A percentile compares a stretch with the other conserved stretches of the same genome.
Evolutionary conservation across 2,888 invertebrate genomes (phyloP).

Genomic region (Disparrhopalites patrizii): DNA sequence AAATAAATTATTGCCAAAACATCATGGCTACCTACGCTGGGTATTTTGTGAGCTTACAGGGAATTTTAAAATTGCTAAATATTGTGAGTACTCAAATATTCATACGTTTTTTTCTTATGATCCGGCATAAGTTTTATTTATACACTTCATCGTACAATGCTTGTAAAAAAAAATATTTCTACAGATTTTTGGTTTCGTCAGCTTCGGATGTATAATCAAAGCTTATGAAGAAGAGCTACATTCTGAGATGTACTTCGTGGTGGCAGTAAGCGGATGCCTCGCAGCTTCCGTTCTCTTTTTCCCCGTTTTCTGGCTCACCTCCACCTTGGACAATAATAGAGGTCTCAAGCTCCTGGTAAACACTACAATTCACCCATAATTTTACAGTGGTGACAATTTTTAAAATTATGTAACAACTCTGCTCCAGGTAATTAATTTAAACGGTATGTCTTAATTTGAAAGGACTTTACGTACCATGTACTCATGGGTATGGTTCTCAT

Average conservation of each 20-base stretch:
- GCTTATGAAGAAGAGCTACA: slow-evolving; percentile 19
- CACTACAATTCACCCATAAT: slow-evolving; percentile 4
- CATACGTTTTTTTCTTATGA: neutral
- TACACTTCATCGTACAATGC: neutral
- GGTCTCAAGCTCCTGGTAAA: slow-evolving; percentile 28
- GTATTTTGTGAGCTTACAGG: slow-evolving; percentile 18
- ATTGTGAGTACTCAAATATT: slow-evolving; percentile 35
- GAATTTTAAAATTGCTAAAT: slow-evolving; percentile 29
- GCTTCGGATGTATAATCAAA: slow-evolving; percentile 29
- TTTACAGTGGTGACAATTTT: neutral
- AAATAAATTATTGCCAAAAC: neutral
- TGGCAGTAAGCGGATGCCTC: slow-evolving; percentile 26
- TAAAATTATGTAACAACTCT: neutral
- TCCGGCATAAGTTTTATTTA: slow-evolving; percentile 4
- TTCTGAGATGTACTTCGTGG: slow-evolving; percentile 32
- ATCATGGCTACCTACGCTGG: neutral
- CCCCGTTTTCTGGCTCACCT: slow-evolving; percentile 14
- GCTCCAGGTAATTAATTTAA: slow-evolving; percentile 7
- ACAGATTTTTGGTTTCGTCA: slow-evolving; percentile 35
- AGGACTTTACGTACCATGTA: slow-evolving; percentile 37
- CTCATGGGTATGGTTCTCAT: slow-evolving; percentile 33
- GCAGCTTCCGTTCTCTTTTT: slow-evolving; percentile 28
- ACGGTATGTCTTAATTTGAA: neutral
- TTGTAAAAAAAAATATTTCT: too few relatives aligned
- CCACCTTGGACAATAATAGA: slow-evolving; percentile 16